phyloP scores from a whole-genome alignment of 1,140 invertebrate species.

The Drosophila auraria region DNA sequence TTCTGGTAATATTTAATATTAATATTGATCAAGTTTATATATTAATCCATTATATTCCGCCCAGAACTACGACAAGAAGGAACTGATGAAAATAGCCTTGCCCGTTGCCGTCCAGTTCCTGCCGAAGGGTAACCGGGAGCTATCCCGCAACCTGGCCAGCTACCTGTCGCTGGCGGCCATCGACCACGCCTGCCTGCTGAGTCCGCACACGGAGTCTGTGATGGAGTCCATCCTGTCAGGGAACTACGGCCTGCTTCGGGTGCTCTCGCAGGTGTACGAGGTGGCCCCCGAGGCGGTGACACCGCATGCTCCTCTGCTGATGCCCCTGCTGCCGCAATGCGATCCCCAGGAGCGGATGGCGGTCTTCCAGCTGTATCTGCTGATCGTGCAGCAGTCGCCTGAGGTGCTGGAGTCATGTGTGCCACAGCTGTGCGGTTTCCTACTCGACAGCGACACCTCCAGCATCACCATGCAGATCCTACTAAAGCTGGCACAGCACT shows the following conservation, averaged over 20 bases:
- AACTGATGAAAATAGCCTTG: constrained; percentile 94
- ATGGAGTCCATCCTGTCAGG: constrained; percentile 94
- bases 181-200: constrained; percentile 93
- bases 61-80: constrained; percentile 93
- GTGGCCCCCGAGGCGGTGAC: constrained; percentile 93
- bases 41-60: background rate
- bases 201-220: constrained; percentile 94
- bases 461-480: constrained; percentile 92
- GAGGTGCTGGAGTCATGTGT: constrained; percentile 81
- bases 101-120: constrained; percentile 96
- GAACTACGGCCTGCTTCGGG: constrained; percentile 93
- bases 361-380: constrained; percentile 91
- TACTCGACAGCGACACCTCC: constrained; percentile 84
- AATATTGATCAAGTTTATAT: background rate
- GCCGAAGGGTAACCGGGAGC: constrained; percentile 94
- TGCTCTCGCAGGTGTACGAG: constrained; percentile 95
- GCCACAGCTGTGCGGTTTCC: constrained; percentile 73
- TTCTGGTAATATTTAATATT: constrained; percentile 89
- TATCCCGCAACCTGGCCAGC: constrained; percentile 95
- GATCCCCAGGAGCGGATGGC: constrained; percentile 93
- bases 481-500: constrained; percentile 89
- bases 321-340: constrained; percentile 92
- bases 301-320: constrained; percentile 92
- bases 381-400: constrained; percentile 92
- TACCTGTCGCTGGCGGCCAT: constrained; percentile 97